Evolutionary conservation across 2,888 invertebrate genomes (phyloP), one percentile per base, ranked within the genome.

Genomic region (Mechanitis messenoides): DNA sequence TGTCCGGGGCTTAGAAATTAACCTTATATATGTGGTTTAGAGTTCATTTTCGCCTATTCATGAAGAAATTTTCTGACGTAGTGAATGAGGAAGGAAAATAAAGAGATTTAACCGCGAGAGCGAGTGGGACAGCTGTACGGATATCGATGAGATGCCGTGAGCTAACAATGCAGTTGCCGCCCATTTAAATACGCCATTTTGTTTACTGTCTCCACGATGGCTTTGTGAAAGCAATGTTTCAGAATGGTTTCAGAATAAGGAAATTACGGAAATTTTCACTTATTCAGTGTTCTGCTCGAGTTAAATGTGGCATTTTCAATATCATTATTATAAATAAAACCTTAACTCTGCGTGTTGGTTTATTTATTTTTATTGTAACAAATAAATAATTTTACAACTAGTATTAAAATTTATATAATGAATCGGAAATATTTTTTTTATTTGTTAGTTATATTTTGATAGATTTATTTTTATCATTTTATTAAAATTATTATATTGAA

Each of bases 171-270:
- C 84, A 83, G 87, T 86, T 80, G 80, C 84, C 89, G 89, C 89
- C 89, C 90, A 87, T 89, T 90, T 89, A 89, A 90, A 88, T 88
- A 86, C 90, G 90, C 90, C 90, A 90, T 90, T 87, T 90, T 90
- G 89, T 89, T 82, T 82, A 86, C 83, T 83, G 85, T 87, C 87
- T 87, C 85, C 82, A 80, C 81, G 76, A 77, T 76, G 74, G 80
- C 83, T 81, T 86, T 79, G 80, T 81, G 82, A 81, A 86, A 85
- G 85, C 84, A 80, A 77, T 85, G 85, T 86, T 87, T 83, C 84
- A 80, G 80, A 81, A 82, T 84, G 84, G 85, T 86, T 87, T 83
- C 84, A 80, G 80, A 81, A 81, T 84, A 84, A 86, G 77, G 78
- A 83, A 87, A 86, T 87, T 85, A 83, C 83, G 82, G 83, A 85